phyloP scores from a whole-genome alignment of 2,113 vertebrate genomes.

The Nycticebus coucang region DNA sequence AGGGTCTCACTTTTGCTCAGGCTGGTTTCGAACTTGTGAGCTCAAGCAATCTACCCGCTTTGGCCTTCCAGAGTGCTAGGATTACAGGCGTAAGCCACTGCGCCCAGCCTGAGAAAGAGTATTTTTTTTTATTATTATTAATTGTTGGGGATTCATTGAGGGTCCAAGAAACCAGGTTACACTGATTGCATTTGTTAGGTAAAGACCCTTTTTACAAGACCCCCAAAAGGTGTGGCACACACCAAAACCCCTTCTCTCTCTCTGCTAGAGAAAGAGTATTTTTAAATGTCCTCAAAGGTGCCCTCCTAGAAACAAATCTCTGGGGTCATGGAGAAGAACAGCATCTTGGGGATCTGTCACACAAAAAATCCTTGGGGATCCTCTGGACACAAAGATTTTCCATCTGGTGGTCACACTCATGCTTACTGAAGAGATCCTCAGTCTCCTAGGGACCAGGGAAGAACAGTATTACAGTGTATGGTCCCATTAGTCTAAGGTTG shows the following conservation, averaged over 20 bases:
- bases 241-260: too few species aligned
- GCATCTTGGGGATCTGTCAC: neutral
- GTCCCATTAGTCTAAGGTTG: neutral
- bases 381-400: neutral
- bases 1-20: too few species aligned
- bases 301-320: neutral
- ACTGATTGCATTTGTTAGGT: too few species aligned
- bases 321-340: neutral
- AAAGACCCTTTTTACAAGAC: too few species aligned
- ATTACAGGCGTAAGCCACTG: too few species aligned
- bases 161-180: too few species aligned
- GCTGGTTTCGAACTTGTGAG: too few species aligned
- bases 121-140: neutral
- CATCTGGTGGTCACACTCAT: neutral
- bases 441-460: neutral
- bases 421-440: neutral
- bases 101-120: too few species aligned
- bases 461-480: neutral
- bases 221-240: too few species aligned
- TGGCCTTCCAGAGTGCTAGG: too few species aligned
- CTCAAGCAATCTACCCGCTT: too few species aligned
- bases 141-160: too few species aligned
- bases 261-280: neutral
- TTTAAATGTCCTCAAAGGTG: neutral
- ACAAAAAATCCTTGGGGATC: neutral